Evolutionary conservation across 1,140 invertebrate genomes (phyloP), one percentile per base, ranked within the genome.

Genomic region (Tetramorium parvispinum): DNA sequence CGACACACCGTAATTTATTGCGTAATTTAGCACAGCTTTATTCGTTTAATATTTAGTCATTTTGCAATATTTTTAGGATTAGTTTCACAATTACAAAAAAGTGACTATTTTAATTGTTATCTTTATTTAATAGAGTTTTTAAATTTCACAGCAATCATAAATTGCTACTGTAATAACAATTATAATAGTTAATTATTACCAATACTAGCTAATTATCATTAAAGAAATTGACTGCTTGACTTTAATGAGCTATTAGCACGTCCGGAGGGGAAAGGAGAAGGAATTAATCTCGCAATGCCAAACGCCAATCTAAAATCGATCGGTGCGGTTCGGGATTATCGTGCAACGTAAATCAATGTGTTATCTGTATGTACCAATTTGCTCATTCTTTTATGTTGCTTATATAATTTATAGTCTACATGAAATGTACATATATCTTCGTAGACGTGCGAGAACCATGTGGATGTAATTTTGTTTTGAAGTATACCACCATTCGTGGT

Each of bases 391-490:
- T 24, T 18, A 43, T 6, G 13, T n/a, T 8, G 16, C 53, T 71
- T 40, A 7, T 13, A 51, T 21, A 43, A 8, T 61, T 61, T 61
- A 32, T 46, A 21, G n/a, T 43, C n/a, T 70, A 40, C 10, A 16
- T 8, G 32, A 13, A 21, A 10, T 18, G 16, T 16, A 49, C 18
- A 43, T 43, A 71, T n/a, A 24, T 43, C 37, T 43, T 24, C 27
- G 66, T 51, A 53, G 40, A 57, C 24, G 40, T 6, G 32, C 16
- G 5, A 11, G 37, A 55, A 55, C 0, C 27, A 81, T 51, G 32
- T 55, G 49, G 40, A 73, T 11, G 24, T 83, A 75, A 75, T 75
- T 73, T 59, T 40, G 24, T 75, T 73, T 59, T 40, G 24, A 73
- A 59, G 13, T 59, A 5, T 40, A 16, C 40, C 37, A 16, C 40